Evolutionary conservation across 2,797 vertebrate species (phyloP), one percentile per base, ranked within the genome.

Genomic region (Chelmon rostratus): DNA sequence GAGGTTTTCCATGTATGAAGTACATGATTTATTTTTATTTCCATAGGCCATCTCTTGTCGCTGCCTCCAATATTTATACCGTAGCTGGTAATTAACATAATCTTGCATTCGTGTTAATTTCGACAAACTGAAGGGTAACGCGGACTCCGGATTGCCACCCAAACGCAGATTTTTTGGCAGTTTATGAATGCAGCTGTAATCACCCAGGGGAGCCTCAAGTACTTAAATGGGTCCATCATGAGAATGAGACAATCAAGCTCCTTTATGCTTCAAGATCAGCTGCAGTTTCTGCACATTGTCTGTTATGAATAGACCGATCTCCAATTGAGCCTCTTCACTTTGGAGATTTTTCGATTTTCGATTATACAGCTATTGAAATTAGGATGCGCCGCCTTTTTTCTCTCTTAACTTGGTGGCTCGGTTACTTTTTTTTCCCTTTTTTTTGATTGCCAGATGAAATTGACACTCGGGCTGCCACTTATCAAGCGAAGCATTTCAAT

Each of bases 401-500:
- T 81, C 89, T 76, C 79, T 85, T 79, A 82, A 84, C 85, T 90
- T 83, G 88, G 87, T 90, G 89, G 88, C 89, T 83, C 83, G 73
- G 76, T 79, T 86, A 84, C 19, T 47, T 46, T 66, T 38, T 72
- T 21, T 56, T 19, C 50, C 38, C 82, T 84, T 83, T 78, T 67
- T 78, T 84, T 85, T 95, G 94, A 95, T 87, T 94, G 94, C 93
- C 94, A 94, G 86, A 64, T 94, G 90, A 93, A 94, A 94, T 94
- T 89, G 91, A 93, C 91, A 94, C 92, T 93, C 76, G 79, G 75
- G 78, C 87, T 84, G 85, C 89, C 92, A 93, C 89, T 94, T 91
- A 90, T 87, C 86, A 83, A 69, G 88, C 83, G 78, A 74, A 87
- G 87, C 90, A 79, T 92, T 91, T 94, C 88, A 94, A 94, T 91